Conservation (phyloP, 2,113 vertebrate genomes). For the Nymphicus hollandicus region DNA sequence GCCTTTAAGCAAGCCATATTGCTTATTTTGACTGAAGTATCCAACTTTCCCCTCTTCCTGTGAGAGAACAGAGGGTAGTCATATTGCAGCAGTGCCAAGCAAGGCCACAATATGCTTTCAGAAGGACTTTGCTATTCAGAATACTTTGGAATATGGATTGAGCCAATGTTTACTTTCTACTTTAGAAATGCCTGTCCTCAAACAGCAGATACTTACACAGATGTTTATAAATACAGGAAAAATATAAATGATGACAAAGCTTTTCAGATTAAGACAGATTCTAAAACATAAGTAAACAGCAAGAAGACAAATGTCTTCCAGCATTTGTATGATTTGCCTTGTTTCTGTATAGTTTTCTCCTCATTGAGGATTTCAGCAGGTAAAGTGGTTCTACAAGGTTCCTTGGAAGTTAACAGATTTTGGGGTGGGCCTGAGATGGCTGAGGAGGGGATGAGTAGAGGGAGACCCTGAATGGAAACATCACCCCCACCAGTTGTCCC, state of each 20-base stretch:
- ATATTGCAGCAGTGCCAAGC: neutral
- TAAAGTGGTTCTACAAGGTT: neutral
- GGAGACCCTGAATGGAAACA: neutral
- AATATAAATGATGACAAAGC: conserved; percentile 33
- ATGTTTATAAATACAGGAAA: conserved; percentile 36
- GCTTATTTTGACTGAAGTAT: conserved; percentile 31
- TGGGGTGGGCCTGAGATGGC: neutral
- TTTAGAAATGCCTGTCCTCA: conserved; percentile 29
- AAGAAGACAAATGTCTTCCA: neutral
- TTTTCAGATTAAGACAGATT: conserved; percentile 15
- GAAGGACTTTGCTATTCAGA: neutral
- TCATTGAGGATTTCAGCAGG: neutral
- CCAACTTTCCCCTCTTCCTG: conserved; percentile 8
- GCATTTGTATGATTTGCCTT: neutral
- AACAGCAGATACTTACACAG: conserved; percentile 17
- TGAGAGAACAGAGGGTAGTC: neutral
- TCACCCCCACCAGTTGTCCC: neutral
- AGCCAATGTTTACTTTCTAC: conserved; percentile 44
- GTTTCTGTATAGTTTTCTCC: neutral
- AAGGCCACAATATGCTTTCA: neutral
- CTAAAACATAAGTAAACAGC: neutral
- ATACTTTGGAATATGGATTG: neutral
- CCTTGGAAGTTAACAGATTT: neutral
- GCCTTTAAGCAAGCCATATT: neutral
- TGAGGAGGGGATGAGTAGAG: neutral